phyloP scores from a whole-genome alignment of 1,140 invertebrate species.

The Philotrypesis tridentata region DNA sequence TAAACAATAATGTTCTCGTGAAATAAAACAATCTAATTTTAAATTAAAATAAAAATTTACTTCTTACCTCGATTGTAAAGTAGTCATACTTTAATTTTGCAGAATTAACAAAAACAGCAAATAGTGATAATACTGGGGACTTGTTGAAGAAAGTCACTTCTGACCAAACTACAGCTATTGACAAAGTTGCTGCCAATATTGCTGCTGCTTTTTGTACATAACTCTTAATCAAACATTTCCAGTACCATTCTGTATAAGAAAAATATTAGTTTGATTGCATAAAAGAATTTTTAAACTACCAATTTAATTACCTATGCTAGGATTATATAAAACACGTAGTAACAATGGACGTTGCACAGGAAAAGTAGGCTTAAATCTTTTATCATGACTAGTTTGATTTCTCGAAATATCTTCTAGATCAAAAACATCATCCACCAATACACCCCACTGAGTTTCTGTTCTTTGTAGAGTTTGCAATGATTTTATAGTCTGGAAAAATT shows the following conservation, averaged over 20 bases:
- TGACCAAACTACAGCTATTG: slow-evolving; percentile 96
- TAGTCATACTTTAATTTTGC: slow-evolving; percentile 92
- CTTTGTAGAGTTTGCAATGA: slow-evolving; percentile 90
- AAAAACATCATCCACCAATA: slow-evolving; percentile 87
- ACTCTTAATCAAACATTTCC: slow-evolving; percentile 88
- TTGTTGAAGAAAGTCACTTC: slow-evolving; percentile 98
- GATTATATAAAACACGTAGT: slow-evolving; percentile 78
- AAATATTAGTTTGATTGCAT: slow-evolving; percentile 37
- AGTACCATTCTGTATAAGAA: slow-evolving; percentile 93
- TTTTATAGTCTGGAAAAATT: slow-evolving; percentile 82
- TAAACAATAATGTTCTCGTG: slow-evolving; percentile 63
- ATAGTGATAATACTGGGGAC: slow-evolving; percentile 92
- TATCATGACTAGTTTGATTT: slow-evolving; percentile 85
- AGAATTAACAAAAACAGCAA: slow-evolving; percentile 92
- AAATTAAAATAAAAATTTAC: slow-evolving; percentile 31
- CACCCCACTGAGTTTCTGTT: slow-evolving; percentile 94
- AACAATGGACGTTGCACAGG: slow-evolving; percentile 75
- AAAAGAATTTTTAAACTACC: not conserved
- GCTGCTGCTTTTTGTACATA: slow-evolving; percentile 85
- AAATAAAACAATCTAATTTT: not conserved
- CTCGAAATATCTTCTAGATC: slow-evolving; percentile 90
- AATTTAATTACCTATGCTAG: slow-evolving; percentile 77
- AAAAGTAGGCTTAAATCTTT: slow-evolving; percentile 86
- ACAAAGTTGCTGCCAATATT: slow-evolving; percentile 85
- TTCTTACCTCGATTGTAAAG: slow-evolving; percentile 91